Base-by-base conservation (phyloP, 92 coral and sea anemone species). In the Galaxea fascicularis region DNA sequence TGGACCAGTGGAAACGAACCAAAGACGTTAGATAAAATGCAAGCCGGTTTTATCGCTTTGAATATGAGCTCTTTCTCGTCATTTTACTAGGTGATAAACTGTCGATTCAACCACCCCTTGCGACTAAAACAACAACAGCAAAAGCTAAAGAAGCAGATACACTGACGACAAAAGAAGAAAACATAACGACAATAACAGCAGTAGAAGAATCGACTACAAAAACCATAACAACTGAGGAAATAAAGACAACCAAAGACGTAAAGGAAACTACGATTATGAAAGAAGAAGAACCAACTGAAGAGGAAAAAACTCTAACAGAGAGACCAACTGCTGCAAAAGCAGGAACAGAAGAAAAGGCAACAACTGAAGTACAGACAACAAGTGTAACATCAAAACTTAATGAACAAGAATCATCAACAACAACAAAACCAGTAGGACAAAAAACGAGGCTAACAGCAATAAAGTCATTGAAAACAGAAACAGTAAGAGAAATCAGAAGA, bases 11-110 rank as follows among this genome's bases (percentile, higher is more conserved):
- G 6, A 35, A 35, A 35, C 2, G 41, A 35, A 6, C 41, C 41
- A 35, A 35, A 35, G 41, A 35, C 41, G 41, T 35, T 35, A 35
- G 41, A 2, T 35, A 35, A 35, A 35, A 35, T 35, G 6, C 3
- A 35, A 35, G 41, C 6, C n/a, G n/a, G 41, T 35, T 35, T 35
- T 35, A 27, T 13, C 8, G 11, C n/a, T 57, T 41, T 58, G 11
- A 24, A 76, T 76, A n/a, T 59, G n/a, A 58, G 84, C 74, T 46
- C 44, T 52, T 46, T 65, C 45, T 77, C 82, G 25, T 62, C 60
- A 46, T 79, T 79, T 79, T 79, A n/a, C n/a, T n/a, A 79, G 65
- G 74, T 16, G 60, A 4, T 47, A 74, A 49, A 47, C 28, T 56
- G 27, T 46, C 82, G 57, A 22, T 41, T 78, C 82, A 22, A 63